Base-by-base conservation (phyloP, 2,113 vertebrate species). In the Heloderma charlesbogerti region DNA sequence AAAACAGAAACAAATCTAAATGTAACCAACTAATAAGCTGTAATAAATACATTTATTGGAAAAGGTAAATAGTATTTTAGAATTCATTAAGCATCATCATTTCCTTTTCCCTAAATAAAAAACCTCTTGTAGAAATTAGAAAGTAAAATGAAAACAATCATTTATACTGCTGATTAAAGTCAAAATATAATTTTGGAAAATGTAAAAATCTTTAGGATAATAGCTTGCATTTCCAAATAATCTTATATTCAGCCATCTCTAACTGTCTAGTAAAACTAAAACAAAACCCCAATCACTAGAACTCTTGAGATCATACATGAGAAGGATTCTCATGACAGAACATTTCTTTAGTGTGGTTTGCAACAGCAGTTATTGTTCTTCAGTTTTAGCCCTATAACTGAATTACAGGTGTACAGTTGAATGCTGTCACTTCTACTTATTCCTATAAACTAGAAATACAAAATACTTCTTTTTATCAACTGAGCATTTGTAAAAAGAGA, bases 321-420 rank as follows among this genome's bases (percentile, higher is more conserved):
- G 7, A 87, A 89, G 87, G 67, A 8, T 0, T 71, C 86, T 82
- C 29, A 16, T 60, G 31, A 13, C 60, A 45, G 16, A 40, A 43
- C 72, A 78, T 18, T 87, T 54, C 16, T 87, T 87, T 27, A 6
- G 37, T 0, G 0, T 66, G 67, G 1, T 87, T 86, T 89, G 57
- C 1, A 57, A 37, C 43, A 87, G 34, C 31, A 91, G 16, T 43
- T 0, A 89, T 83, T 54, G 3, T 13, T 87, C 91, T 54, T 90
- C 72, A 71, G 71, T 94, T 91, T 75, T 89, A 31, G 37, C 81
- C 3, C 48, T 88, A n/a, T 48, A 74, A 82, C 3, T 87, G 48
- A 75, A 91, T 2, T 51, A 34, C 2, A 89, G 60, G 7, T 81
- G 1, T 84, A 89, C 51, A 15, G 6, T 6, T 22, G 12, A 94